phyloP scores from a whole-genome alignment of 2,888 invertebrate genomes.

The Ditula angustiorana region DNA sequence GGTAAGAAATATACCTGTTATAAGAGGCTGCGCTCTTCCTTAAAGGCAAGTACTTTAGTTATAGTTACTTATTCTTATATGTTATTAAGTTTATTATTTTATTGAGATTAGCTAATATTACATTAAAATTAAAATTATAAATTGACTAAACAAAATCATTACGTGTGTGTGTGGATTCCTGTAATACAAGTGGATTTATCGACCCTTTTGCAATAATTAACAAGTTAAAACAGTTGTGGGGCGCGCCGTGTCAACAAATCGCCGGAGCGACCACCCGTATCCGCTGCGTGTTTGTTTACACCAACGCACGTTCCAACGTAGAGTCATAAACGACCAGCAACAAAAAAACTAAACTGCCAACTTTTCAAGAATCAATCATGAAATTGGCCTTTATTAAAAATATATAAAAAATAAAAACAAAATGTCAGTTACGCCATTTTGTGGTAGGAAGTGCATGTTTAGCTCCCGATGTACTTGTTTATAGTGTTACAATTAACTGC shows the following conservation, averaged over 20 bases:
- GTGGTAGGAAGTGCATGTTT: slow-evolving; percentile 43
- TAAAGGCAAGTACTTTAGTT: too few species aligned
- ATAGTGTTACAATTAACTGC: slow-evolving; percentile 71
- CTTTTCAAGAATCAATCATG: neutral
- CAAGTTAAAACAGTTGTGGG: slow-evolving; percentile 40
- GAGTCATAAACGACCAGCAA: slow-evolving; percentile 22
- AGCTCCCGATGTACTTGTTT: slow-evolving; percentile 51
- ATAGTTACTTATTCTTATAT: too few species aligned
- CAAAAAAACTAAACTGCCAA: neutral
- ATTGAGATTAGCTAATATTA: too few species aligned
- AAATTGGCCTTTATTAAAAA: neutral
- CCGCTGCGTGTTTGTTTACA: slow-evolving; percentile 69
- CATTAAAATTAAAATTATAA: too few species aligned
- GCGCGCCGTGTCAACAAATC: slow-evolving; percentile 72
- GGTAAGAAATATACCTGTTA: too few species aligned
- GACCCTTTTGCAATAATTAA: slow-evolving; percentile 35
- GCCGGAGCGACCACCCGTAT: slow-evolving; percentile 77
- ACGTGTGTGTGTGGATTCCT: too few species aligned
- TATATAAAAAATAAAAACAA: neutral
- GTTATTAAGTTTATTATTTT: too few species aligned
- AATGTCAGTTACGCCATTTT: slow-evolving; percentile 11
- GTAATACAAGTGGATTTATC: neutral
- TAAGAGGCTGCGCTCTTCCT: too few species aligned
- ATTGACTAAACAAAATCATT: too few species aligned
- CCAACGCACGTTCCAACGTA: slow-evolving; percentile 33